Percentiles rank a stretch among this genome's conserved stretches.
Evolutionary conservation across 2,113 vertebrate species (phyloP).

Genomic region (Tyto alba): DNA sequence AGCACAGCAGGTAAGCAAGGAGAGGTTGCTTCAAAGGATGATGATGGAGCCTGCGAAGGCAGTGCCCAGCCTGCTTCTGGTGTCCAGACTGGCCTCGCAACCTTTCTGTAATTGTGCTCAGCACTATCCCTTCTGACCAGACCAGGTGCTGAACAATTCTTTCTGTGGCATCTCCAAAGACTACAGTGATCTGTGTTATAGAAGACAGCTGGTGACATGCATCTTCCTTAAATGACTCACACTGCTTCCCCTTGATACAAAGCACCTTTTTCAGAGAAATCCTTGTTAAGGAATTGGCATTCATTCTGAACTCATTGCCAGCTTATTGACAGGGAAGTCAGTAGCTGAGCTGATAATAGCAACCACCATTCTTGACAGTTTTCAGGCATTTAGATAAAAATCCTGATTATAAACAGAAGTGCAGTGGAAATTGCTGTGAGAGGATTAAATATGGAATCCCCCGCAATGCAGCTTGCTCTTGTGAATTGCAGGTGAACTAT

Average conservation of each 20-base stretch:
- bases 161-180: not conserved
- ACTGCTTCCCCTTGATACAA: not conserved
- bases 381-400: slow-evolving; percentile 37
- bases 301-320: not conserved
- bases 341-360: slow-evolving; percentile 21
- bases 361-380: not conserved
- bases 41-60: not conserved
- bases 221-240: not conserved
- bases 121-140: not conserved
- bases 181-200: not conserved
- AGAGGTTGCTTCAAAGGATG: not conserved
- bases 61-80: not conserved
- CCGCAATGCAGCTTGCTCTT: not conserved
- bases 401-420: slow-evolving; percentile 43
- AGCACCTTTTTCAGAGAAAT: not conserved
- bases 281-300: not conserved
- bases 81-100: not conserved
- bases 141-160: not conserved
- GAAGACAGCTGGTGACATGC: rapidly evolving
- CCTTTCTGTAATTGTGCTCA: not conserved
- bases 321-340: not conserved
- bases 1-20: not conserved
- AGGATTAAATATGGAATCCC: slow-evolving; percentile 28
- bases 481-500: not conserved
- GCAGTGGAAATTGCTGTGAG: not conserved